These are phyloP conservation scores for Panopea generosa DNA, from an alignment of 2,888 invertebrate genomes.

Conservation along the genomic window DNA sequence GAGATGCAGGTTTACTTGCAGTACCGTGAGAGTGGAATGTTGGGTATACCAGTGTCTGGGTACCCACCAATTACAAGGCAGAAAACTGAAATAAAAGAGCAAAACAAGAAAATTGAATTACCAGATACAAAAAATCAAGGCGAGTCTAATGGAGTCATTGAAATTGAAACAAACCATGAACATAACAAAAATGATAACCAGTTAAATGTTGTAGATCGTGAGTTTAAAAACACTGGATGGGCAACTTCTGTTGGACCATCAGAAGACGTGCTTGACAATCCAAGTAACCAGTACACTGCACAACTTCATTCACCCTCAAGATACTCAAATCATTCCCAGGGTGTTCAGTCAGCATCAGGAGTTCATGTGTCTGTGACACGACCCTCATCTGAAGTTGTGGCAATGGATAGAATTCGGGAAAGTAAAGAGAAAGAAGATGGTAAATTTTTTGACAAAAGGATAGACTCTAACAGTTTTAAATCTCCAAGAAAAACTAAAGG, in stretches of 20 bases:
- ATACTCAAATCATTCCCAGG: slow-evolving; percentile 39
- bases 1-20: slow-evolving; percentile 72
- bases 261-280: neutral
- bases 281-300: slow-evolving; percentile 3
- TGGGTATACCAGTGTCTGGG: neutral
- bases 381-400: slow-evolving; percentile 16
- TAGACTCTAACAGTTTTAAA: slow-evolving; percentile 17
- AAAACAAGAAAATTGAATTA: neutral
- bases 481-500: slow-evolving; percentile 58
- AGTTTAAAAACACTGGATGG: neutral
- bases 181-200: slow-evolving; percentile 12
- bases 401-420: slow-evolving; percentile 27
- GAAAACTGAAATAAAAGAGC: slow-evolving; percentile 7
- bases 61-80: neutral
- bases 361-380: slow-evolving; percentile 61
- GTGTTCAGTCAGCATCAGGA: slow-evolving; percentile 63
- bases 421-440: slow-evolving; percentile 14
- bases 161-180: slow-evolving; percentile 6
- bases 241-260: neutral
- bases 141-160: neutral
- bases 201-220: neutral
- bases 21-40: slow-evolving; percentile 58
- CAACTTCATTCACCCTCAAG: slow-evolving; percentile 49
- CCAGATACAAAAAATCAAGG: neutral
- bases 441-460: neutral